Conservation (phyloP, 2,888 invertebrate species). For the Gandaritis pyraliata region DNA sequence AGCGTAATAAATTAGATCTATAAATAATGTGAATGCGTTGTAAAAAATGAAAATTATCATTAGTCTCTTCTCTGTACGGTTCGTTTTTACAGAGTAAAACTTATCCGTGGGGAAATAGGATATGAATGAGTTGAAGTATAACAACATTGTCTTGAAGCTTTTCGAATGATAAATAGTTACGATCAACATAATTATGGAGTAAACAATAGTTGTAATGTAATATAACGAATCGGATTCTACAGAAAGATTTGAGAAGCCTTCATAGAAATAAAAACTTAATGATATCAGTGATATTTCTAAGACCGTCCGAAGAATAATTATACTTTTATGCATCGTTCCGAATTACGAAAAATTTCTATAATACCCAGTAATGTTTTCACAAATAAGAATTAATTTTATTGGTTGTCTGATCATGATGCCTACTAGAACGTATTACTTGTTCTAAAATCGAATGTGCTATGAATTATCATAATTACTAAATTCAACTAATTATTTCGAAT, state of each 20-base stretch:
- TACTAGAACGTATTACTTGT: not conserved
- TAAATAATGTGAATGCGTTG: not conserved
- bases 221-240: not conserved
- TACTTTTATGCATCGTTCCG: conserved; percentile 14
- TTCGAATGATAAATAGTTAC: conserved; percentile 13
- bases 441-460: not conserved
- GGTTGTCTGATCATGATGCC: conserved; percentile 6
- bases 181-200: conserved; percentile 1
- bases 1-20: not conserved
- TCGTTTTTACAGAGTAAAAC: not conserved
- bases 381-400: conserved; percentile 13
- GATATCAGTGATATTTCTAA: conserved; percentile 8
- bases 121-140: conserved; percentile 5
- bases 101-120: conserved; percentile 17
- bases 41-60: not conserved
- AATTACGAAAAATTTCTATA: conserved; percentile 30
- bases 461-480: not conserved
- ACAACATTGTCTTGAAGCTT: conserved; percentile 15
- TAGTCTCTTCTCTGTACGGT: not conserved
- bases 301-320: conserved; percentile 17
- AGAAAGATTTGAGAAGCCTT: not conserved
- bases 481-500: not conserved
- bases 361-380: conserved; percentile 25
- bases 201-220: not conserved
- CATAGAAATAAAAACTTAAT: not conserved